These are phyloP conservation scores for Aleiodes testaceus DNA, from an alignment of 2,888 invertebrate species.

Conservation along the genomic window DNA sequence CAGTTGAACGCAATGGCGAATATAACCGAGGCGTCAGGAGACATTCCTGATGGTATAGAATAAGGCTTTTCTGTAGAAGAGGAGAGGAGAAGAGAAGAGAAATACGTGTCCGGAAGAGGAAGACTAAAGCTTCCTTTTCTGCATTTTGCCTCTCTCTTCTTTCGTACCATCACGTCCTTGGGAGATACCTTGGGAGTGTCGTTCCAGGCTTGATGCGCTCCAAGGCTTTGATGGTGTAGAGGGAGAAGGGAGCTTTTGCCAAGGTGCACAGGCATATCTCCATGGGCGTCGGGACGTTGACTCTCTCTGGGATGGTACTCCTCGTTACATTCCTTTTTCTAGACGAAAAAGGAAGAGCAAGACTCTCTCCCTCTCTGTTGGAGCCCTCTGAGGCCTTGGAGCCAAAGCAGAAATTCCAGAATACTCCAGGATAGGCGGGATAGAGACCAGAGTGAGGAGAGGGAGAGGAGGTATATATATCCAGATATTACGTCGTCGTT, in stretches of 20 bases:
- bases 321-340: conserved; percentile 19
- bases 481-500: conserved; percentile 58
- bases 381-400: conserved; percentile 20
- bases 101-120: conserved; percentile 30
- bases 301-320: conserved; percentile 49
- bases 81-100: conserved; percentile 9
- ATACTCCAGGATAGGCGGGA: conserved; percentile 25
- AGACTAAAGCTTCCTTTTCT: conserved; percentile 13
- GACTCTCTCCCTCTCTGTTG: conserved; percentile 23
- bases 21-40: conserved; percentile 22
- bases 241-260: conserved; percentile 15
- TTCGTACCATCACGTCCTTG: conserved; percentile 27
- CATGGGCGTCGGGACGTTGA: conserved; percentile 64
- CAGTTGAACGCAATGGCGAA: conserved; percentile 35
- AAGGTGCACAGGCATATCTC: conserved; percentile 42
- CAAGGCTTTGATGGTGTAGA: conserved; percentile 23
- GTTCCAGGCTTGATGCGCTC: conserved; percentile 21
- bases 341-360: conserved; percentile 20
- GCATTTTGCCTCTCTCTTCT: not conserved
- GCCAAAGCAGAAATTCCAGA: conserved; percentile 31
- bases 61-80: not conserved
- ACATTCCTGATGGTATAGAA: conserved; percentile 44
- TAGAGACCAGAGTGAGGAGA: conserved; percentile 40
- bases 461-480: conserved; percentile 43
- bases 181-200: conserved; percentile 39